phyloP scores from a whole-genome alignment of 30 jellyfish, hydroid and myxozoan genomes.

The Nemopilema nomurai region DNA sequence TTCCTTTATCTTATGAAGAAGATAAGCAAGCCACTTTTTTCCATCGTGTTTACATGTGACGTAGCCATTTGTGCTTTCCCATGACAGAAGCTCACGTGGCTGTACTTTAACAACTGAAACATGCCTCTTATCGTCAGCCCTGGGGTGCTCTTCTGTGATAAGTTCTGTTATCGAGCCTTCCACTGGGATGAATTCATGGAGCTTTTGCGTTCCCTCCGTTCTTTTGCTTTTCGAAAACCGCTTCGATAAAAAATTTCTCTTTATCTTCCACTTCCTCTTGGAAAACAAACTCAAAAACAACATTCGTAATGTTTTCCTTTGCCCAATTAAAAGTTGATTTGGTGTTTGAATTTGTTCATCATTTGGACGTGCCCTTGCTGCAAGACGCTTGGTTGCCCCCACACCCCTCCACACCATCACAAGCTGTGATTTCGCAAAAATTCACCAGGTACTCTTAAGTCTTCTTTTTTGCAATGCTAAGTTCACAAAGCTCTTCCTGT shows the following conservation, averaged over 20 bases:
- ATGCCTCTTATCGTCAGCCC: too few relatives aligned
- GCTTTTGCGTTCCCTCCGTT: slow-evolving; percentile 42
- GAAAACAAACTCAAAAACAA: slow-evolving; percentile 9
- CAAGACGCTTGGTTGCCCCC: slow-evolving; percentile 43
- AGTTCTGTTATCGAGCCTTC: slow-evolving; percentile 26
- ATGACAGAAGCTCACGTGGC: background rate
- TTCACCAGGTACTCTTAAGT: background rate
- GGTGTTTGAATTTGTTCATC: slow-evolving; percentile 41
- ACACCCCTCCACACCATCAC: slow-evolving; percentile 54
- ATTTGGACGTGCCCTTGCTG: slow-evolving; percentile 48
- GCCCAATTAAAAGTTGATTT: slow-evolving; percentile 30
- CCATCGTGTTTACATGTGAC: slow-evolving; percentile 38
- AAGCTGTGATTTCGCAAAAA: slow-evolving; percentile 55
- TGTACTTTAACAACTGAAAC: background rate
- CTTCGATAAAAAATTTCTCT: slow-evolving; percentile 10
- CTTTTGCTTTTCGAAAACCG: slow-evolving; percentile 17
- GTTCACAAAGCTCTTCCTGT: slow-evolving; percentile 51
- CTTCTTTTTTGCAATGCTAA: slow-evolving; percentile 26
- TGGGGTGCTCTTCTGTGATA: slow-evolving; percentile 23
- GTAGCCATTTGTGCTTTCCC: slow-evolving; percentile 17
- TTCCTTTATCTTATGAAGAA: background rate
- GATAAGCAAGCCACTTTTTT: slow-evolving; percentile 40
- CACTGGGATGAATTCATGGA: slow-evolving; percentile 34
- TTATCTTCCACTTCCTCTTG: background rate
- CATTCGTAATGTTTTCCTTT: slow-evolving; percentile 23